Percentiles rank a stretch among this genome's conserved stretches.
Conservation (phyloP, 1,140 invertebrate genomes). For the Aphidius ervi region DNA sequence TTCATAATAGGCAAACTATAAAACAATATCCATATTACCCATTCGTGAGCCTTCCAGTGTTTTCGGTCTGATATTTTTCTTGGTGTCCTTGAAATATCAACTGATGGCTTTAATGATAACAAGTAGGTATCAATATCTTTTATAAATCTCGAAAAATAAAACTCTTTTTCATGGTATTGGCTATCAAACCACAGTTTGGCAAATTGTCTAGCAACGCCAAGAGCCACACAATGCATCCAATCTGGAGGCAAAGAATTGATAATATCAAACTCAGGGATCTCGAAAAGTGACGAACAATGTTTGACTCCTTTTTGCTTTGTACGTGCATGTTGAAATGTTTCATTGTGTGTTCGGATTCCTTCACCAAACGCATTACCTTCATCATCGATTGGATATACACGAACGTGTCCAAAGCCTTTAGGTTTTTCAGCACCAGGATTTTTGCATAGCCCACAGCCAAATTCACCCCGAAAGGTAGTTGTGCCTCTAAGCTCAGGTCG, state of each 20-base stretch:
- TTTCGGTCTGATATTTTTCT: conserved; percentile 17
- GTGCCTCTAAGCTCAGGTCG: conserved; percentile 2
- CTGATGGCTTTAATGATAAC: conserved; percentile 16
- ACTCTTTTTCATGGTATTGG: conserved; percentile 17
- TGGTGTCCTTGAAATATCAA: conserved; percentile 20
- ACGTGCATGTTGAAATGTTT: neutral
- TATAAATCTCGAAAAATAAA: conserved; percentile 17
- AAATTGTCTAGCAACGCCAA: conserved; percentile 11
- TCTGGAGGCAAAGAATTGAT: neutral
- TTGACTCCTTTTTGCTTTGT: neutral
- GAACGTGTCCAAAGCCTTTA: neutral
- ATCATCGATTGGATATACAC: conserved; percentile 3
- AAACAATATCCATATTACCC: conserved; percentile 19
- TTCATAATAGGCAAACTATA: conserved; percentile 19
- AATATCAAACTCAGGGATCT: neutral
- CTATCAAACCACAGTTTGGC: conserved; percentile 29
- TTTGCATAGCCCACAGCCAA: conserved; percentile 5
- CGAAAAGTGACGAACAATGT: neutral
- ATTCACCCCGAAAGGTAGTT: conserved; percentile 2
- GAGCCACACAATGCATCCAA: neutral
- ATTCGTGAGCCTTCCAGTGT: conserved; percentile 29
- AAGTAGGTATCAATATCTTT: conserved; percentile 12
- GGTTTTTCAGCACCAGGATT: conserved; percentile 4
- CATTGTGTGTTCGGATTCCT: conserved; percentile 1
- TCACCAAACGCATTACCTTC: conserved; percentile 3